Evolutionary conservation across 2,888 invertebrate genomes (phyloP), one percentile per base, ranked within the genome.

Genomic region (Leptura quadrifasciata): DNA sequence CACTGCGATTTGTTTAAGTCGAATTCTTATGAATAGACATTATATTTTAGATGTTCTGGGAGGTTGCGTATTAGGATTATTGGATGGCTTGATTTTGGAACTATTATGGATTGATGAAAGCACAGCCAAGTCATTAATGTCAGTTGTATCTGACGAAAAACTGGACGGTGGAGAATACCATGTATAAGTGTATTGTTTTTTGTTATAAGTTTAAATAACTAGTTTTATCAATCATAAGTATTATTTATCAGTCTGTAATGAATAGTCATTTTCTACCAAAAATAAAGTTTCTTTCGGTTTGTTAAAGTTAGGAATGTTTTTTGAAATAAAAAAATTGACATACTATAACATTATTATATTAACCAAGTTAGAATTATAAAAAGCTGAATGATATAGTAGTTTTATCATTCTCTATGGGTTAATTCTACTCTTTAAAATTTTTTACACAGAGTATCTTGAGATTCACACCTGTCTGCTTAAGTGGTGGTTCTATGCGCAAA

Each of bases 11-110:
- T 93, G 94, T 68, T 75, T 95, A 0, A 97, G 98, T 2, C 91
- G 98, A 81, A 90, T 98, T 8, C 88, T 98, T 20, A 90, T 96
- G 81, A 94, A 95, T 81, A 92, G 98, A 74, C 99, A 99, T 89
- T 95, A 96, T 87, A 89, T 98, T 55, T 89, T 96, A 47, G 99
- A 99, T 90, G 94, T 98, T 0, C 58, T 93, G 3, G 94, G 91
- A 69, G 99, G 99, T 15, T 88, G 93, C 17, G 74, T 92, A 5
- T 87, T 98, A 58, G 98, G 98, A 0, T 84, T 95, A 24, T 69
- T 93, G 0, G 94, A 95, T 88, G 94, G 93, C n/a, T 80, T 92
- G 0, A 77, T 95, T 0, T 88, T 95, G 79, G 89, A 90, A 57
- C 74, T 94, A 0, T 84, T 96, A 31, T 97, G 95, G 94, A 87